Percentiles rank a stretch among this genome's conserved stretches.
Evolutionary conservation across 2,888 invertebrate species (phyloP).

Genomic region (Acholoe squamosa): DNA sequence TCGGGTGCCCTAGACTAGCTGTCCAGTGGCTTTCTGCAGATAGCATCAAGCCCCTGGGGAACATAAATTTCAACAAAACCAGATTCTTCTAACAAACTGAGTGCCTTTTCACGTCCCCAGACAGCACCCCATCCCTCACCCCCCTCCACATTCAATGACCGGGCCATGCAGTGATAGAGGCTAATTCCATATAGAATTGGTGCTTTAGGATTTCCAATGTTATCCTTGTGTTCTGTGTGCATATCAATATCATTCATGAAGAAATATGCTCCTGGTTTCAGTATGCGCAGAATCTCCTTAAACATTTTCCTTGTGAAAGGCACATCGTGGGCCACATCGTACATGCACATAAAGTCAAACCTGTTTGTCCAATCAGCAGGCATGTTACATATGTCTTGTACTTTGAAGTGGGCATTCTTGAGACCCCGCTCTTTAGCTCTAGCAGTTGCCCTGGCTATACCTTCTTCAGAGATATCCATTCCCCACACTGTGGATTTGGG

Average conservation of each 20-base stretch:
- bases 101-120: conserved; percentile 62
- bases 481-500: conserved; percentile 63
- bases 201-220: conserved; percentile 43
- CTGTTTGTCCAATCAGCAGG: conserved; percentile 60
- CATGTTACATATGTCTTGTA: conserved; percentile 53
- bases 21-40: neutral
- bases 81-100: conserved; percentile 44
- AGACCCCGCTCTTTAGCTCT: neutral
- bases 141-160: conserved; percentile 46
- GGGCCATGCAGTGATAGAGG: conserved; percentile 64
- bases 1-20: no score
- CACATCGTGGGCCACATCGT: conserved; percentile 64
- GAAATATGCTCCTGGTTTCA: conserved; percentile 63
- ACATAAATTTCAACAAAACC: conserved; percentile 53
- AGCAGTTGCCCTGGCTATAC: conserved; percentile 38
- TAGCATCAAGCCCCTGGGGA: neutral
- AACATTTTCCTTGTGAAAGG: conserved; percentile 53
- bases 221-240: conserved; percentile 58
- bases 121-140: conserved; percentile 63
- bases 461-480: conserved; percentile 58
- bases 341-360: conserved; percentile 43
- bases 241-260: conserved; percentile 53
- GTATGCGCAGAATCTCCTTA: conserved; percentile 45
- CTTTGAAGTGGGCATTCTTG: conserved; percentile 36
- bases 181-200: conserved; percentile 22